Conservation (phyloP, 2,797 vertebrate species). For the Pseudopleuronectes americanus region DNA sequence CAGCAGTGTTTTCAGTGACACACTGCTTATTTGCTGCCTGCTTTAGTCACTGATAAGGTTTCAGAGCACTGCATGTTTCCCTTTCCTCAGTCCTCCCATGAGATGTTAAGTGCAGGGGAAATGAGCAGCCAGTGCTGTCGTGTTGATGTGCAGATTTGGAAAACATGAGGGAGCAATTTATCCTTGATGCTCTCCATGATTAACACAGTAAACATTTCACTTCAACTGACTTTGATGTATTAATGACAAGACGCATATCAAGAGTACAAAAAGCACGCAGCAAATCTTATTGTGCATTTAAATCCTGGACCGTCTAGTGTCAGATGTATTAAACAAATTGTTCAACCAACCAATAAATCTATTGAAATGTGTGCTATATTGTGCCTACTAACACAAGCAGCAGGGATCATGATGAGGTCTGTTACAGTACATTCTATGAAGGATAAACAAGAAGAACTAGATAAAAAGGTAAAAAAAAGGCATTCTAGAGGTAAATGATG, state of each 20-base stretch:
- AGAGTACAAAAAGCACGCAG: neutral
- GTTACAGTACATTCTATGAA: too few relatives aligned
- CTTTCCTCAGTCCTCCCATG: conserved; percentile 72
- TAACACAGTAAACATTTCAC: conserved; percentile 43
- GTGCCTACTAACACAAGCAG: neutral
- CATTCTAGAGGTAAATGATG: too few relatives aligned
- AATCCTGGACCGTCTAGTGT: neutral
- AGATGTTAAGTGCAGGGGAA: conserved; percentile 84
- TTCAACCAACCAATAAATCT: neutral
- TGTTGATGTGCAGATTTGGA: conserved; percentile 75
- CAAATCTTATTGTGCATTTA: neutral
- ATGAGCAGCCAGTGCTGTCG: conserved; percentile 67
- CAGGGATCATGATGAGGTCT: neutral
- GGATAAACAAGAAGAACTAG: too few relatives aligned
- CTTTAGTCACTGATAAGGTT: conserved; percentile 85
- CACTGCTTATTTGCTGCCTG: conserved; percentile 67
- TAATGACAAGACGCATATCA: conserved; percentile 22
- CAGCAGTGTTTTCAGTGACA: conserved; percentile 16
- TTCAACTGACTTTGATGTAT: conserved; percentile 31
- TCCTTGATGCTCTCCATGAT: conserved; percentile 45
- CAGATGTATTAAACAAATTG: neutral
- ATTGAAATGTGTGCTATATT: neutral
- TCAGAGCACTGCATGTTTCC: conserved; percentile 75
- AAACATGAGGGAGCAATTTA: conserved; percentile 68
- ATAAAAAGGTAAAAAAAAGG: too few relatives aligned